phyloP scores from a whole-genome alignment of 2,113 vertebrate species.

The Gulo gulo region DNA sequence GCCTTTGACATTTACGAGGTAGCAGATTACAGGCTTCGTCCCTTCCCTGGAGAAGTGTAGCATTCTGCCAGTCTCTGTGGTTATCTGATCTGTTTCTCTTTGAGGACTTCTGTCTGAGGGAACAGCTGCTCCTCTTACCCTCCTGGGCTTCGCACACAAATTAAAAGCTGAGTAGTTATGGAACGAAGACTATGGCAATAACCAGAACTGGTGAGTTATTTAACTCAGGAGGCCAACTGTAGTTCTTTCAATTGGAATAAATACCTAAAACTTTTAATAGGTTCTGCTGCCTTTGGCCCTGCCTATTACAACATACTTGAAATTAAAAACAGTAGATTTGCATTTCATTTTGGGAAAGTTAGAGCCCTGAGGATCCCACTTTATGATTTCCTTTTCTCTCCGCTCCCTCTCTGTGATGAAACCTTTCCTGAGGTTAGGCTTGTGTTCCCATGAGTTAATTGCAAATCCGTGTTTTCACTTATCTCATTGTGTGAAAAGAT shows the following conservation, averaged over 20 bases:
- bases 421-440: neutral
- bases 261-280: neutral
- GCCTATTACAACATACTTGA: neutral
- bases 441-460: neutral
- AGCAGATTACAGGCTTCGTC: neutral
- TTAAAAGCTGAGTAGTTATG: neutral
- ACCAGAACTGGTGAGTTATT: neutral
- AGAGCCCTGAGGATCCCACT: neutral
- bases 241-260: slow-evolving; percentile 26
- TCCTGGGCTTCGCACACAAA: neutral
- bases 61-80: neutral
- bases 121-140: slow-evolving; percentile 10
- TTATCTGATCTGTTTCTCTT: neutral
- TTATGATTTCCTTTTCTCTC: neutral
- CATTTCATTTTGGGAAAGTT: slow-evolving; percentile 2
- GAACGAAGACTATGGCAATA: neutral
- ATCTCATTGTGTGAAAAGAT: neutral
- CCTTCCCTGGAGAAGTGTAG: neutral
- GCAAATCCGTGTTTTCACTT: neutral
- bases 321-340: slow-evolving; percentile 33
- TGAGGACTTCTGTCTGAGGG: neutral
- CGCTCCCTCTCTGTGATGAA: neutral
- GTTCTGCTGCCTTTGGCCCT: neutral
- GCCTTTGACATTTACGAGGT: neutral
- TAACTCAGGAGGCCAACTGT: slow-evolving; percentile 3